phyloP scores from a whole-genome alignment of 2,797 vertebrate species.

The Cercopithecus mitis region DNA sequence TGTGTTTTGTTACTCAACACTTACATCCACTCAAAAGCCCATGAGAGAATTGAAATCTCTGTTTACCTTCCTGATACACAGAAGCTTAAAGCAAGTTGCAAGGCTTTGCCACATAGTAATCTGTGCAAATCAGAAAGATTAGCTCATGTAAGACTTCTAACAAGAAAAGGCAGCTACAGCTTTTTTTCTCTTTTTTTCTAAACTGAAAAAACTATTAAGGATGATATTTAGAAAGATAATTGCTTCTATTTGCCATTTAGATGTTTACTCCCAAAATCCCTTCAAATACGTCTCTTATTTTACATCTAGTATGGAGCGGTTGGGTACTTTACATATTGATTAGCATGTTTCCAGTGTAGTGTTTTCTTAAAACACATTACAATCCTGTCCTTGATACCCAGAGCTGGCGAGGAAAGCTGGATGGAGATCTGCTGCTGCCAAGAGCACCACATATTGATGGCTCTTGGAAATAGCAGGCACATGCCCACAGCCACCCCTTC shows the following conservation, averaged over 20 bases:
- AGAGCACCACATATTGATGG: rapidly evolving
- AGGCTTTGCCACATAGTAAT: background rate
- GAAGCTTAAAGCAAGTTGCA: background rate
- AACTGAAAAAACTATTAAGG: background rate
- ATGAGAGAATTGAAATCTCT: background rate
- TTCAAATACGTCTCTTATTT: background rate
- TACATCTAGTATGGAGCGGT: background rate
- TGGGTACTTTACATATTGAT: background rate
- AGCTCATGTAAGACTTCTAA: background rate
- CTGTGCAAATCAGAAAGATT: background rate
- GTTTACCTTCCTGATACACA: background rate
- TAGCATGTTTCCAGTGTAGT: background rate
- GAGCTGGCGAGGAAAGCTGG: background rate
- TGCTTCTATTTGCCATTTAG: background rate
- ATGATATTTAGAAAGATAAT: background rate
- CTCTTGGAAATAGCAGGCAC: no score
- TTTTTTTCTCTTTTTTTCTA: background rate
- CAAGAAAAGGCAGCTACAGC: background rate
- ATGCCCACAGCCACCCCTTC: background rate
- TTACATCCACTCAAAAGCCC: background rate
- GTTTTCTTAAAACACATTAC: background rate
- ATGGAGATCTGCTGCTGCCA: background rate
- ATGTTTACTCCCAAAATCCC: background rate
- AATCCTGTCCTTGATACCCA: background rate
- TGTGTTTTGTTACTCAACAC: background rate